Evolutionary conservation across 2,888 invertebrate genomes (phyloP).

Genomic region (Rhingia campestris): DNA sequence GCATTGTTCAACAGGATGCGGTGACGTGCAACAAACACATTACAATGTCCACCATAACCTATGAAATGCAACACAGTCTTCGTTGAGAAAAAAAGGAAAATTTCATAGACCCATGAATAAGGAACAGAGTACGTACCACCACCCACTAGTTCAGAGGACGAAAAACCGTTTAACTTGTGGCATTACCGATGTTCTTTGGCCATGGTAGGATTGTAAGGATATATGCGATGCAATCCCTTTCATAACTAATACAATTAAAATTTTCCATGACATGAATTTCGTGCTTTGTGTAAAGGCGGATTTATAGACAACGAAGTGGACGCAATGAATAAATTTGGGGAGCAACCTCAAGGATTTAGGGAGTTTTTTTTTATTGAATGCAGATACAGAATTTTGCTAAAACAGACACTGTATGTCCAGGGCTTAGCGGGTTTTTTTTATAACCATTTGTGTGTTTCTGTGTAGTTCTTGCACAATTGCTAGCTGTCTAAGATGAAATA

Average conservation of each 20-base stretch:
- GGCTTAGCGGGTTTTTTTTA: too few species aligned
- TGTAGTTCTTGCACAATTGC: too few species aligned
- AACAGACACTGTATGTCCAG: too few species aligned
- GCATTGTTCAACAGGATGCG: slow-evolving; percentile 51
- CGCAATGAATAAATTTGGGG: too few species aligned
- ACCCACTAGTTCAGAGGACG: slow-evolving; percentile 35
- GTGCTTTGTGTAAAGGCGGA: slow-evolving; percentile 23
- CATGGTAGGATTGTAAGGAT: slow-evolving; percentile 35
- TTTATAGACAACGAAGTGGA: background rate
- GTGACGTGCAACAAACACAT: slow-evolving; percentile 56
- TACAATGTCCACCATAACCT: background rate
- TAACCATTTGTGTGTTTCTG: too few species aligned
- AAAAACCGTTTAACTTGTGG: slow-evolving; percentile 61
- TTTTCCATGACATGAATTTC: slow-evolving; percentile 46
- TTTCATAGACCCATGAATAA: slow-evolving; percentile 2
- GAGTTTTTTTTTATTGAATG: too few species aligned
- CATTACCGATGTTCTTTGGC: slow-evolving; percentile 47
- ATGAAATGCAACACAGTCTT: slow-evolving; percentile 39
- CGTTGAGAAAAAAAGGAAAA: slow-evolving; percentile 4
- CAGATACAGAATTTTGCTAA: too few species aligned
- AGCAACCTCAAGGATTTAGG: too few species aligned
- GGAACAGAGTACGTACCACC: background rate
- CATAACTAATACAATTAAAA: slow-evolving; percentile 60
- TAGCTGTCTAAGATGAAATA: too few species aligned
- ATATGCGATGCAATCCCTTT: slow-evolving; percentile 33